Evolutionary conservation across 1,140 invertebrate species (phyloP).

Genomic region (Ridgeia piscesae): DNA sequence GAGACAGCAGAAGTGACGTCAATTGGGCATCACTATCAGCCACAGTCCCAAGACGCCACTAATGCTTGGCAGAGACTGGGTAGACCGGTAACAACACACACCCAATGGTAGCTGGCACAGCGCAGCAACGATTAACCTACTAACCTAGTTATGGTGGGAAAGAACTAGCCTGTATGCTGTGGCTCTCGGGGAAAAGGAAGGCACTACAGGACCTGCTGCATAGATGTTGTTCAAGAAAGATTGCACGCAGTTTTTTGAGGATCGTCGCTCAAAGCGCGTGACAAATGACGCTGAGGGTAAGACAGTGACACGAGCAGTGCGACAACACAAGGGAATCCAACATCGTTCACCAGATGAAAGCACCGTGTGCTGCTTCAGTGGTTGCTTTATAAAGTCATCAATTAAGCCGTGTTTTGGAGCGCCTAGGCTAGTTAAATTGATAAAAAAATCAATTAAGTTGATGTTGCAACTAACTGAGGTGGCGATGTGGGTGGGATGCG

Average conservation of each 20-base stretch:
- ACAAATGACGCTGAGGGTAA: background rate
- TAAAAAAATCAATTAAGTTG: background rate
- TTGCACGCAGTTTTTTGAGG: background rate
- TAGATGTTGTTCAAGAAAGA: background rate
- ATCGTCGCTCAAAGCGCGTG: background rate
- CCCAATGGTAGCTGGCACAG: background rate
- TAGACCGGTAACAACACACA: background rate
- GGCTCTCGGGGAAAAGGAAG: background rate
- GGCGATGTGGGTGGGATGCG: background rate
- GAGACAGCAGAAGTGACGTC: background rate
- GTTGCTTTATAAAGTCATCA: background rate
- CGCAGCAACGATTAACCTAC: background rate
- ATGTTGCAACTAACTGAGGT: background rate
- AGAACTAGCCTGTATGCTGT: background rate
- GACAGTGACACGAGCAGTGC: background rate
- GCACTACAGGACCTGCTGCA: background rate
- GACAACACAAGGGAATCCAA: background rate
- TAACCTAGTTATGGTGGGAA: background rate
- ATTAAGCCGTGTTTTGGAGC: background rate
- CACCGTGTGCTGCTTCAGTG: background rate
- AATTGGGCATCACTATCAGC: background rate
- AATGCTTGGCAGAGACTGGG: background rate
- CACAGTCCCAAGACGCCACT: background rate
- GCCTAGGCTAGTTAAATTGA: background rate
- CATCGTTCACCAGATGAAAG: background rate